These are phyloP conservation scores for Escarpia spicata DNA, from an alignment of 2,888 invertebrate genomes.

Conservation along the genomic window DNA sequence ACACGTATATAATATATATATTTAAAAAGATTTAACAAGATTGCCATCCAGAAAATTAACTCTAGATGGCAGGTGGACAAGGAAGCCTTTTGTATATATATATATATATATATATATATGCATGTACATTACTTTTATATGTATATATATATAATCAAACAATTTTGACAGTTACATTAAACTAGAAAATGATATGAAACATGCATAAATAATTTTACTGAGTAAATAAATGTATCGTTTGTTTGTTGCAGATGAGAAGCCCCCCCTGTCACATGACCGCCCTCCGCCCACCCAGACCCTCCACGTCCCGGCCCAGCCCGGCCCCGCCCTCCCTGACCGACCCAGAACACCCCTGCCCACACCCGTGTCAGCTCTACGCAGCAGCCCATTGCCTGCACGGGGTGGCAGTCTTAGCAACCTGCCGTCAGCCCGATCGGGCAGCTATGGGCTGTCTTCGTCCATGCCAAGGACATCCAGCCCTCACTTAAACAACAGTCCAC, in stretches of 20 bases:
- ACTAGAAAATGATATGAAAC: too few species aligned
- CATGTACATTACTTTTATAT: too few species aligned
- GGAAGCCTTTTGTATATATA: too few species aligned
- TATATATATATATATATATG: too few species aligned
- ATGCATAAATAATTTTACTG: too few species aligned
- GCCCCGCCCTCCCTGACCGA: neutral
- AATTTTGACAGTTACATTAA: too few species aligned
- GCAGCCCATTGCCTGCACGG: neutral
- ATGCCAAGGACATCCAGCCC: neutral
- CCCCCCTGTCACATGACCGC: neutral
- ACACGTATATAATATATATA: too few species aligned
- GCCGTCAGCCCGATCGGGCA: conserved; percentile 3
- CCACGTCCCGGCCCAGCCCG: neutral
- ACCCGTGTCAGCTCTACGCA: neutral
- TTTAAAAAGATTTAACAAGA: too few species aligned
- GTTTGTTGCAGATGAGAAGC: neutral
- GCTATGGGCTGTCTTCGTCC: neutral
- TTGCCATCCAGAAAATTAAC: too few species aligned
- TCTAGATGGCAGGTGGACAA: too few species aligned
- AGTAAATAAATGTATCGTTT: neutral
- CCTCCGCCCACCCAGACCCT: neutral
- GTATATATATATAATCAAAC: too few species aligned
- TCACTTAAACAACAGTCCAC: neutral
- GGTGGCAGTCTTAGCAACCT: neutral
- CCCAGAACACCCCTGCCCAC: neutral